Evolutionary conservation across 23 tunicate species (phyloP).

Genomic region (Halocynthia aurantium): DNA sequence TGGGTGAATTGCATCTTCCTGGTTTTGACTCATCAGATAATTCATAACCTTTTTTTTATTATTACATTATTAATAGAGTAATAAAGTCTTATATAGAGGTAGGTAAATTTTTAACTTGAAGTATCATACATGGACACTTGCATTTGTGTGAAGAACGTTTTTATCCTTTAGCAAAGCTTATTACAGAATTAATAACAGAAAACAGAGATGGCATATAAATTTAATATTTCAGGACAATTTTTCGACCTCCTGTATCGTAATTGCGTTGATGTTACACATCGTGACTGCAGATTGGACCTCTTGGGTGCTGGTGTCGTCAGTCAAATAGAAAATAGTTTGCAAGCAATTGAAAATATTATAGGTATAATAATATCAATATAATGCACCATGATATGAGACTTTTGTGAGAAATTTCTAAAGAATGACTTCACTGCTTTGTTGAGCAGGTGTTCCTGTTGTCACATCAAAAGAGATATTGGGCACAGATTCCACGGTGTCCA

Average conservation of each 20-base stretch:
- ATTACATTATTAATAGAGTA: too few species aligned
- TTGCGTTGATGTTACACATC: slow-evolving; percentile 44
- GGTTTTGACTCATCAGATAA: too few species aligned
- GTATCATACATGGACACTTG: too few species aligned
- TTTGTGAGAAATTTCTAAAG: neutral
- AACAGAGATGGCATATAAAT: neutral
- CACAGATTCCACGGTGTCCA: slow-evolving; percentile 35
- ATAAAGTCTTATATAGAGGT: too few species aligned
- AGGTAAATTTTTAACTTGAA: too few species aligned
- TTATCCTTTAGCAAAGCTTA: neutral
- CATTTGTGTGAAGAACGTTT: too few species aligned
- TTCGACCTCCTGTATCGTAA: slow-evolving; percentile 57
- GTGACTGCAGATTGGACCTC: slow-evolving; percentile 53
- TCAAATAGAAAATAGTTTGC: slow-evolving; percentile 12
- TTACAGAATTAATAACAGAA: neutral
- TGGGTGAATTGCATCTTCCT: too few species aligned
- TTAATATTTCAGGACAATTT: slow-evolving; percentile 48
- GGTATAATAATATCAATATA: too few species aligned
- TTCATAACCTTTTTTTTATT: too few species aligned
- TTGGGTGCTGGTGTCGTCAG: slow-evolving; percentile 37
- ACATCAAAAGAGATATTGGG: slow-evolving; percentile 69
- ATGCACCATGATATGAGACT: too few species aligned
- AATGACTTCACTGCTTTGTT: neutral
- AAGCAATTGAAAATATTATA: slow-evolving; percentile 3
- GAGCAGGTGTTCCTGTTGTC: slow-evolving; percentile 32